A percentile compares a stretch with the other conserved stretches of the same genome.
Conservation (phyloP, 1,140 invertebrate genomes). For the Calosoma granatense region DNA sequence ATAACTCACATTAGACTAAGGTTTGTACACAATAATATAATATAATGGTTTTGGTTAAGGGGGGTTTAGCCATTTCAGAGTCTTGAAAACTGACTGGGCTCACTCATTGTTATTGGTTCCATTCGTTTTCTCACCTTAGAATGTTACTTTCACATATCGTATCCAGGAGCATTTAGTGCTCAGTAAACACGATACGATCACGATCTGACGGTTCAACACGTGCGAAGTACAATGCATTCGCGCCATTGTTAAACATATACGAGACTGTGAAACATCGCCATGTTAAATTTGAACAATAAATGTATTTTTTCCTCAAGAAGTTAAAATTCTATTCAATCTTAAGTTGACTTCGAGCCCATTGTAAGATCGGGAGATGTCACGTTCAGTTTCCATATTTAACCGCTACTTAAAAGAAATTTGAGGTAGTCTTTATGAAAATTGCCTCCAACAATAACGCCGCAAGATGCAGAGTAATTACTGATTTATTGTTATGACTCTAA, state of each 20-base stretch:
- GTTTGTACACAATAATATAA: conserved; percentile 7
- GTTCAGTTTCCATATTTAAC: background rate
- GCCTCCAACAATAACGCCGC: background rate
- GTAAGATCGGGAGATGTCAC: background rate
- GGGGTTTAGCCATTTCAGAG: conserved; percentile 1
- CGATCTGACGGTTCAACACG: background rate
- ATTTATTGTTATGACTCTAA: conserved; percentile 7
- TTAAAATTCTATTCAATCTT: conserved; percentile 6
- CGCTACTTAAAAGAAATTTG: conserved; percentile 5
- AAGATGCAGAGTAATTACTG: conserved; percentile 5
- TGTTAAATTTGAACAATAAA: conserved; percentile 1
- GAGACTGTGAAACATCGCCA: background rate
- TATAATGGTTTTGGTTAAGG: conserved; percentile 8
- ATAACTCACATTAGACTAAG: conserved; percentile 8
- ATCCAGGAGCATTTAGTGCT: background rate
- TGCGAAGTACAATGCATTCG: background rate
- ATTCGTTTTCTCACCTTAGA: background rate
- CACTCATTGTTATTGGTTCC: background rate
- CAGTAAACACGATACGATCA: background rate
- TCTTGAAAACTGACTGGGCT: background rate
- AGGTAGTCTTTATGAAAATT: conserved; percentile 1
- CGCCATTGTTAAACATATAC: background rate
- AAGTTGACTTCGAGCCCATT: conserved; percentile 1
- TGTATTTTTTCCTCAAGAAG: conserved; percentile 1
- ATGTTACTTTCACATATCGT: background rate